Evolutionary conservation across 2,113 vertebrate species (phyloP).

Genomic region (Thryonomys swinderianus): DNA sequence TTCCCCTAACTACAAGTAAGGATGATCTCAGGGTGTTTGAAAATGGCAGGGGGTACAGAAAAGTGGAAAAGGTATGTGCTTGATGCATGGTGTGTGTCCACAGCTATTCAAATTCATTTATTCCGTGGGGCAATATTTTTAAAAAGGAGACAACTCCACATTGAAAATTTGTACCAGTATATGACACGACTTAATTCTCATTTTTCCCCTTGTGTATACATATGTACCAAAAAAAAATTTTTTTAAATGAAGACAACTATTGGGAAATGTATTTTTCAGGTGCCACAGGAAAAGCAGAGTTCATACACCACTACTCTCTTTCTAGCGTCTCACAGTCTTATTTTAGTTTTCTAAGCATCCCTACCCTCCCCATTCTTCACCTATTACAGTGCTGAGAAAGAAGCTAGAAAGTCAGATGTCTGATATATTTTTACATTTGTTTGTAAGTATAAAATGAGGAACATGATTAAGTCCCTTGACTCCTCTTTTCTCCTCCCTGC

Average conservation of each 20-base stretch:
- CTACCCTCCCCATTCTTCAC: not conserved
- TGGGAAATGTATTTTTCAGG: conserved; percentile 20
- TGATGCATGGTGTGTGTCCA: not conserved
- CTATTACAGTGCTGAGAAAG: not conserved
- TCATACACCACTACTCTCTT: not conserved
- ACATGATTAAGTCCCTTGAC: conserved; percentile 71
- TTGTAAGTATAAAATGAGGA: conserved; percentile 70
- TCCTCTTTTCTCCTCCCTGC: not conserved
- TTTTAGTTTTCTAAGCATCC: conserved; percentile 52
- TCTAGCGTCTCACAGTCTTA: conserved; percentile 35
- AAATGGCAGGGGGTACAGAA: not conserved
- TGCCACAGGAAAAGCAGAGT: not conserved
- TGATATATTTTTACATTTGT: conserved; percentile 59
- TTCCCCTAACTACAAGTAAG: not conserved
- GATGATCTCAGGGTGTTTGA: not conserved
- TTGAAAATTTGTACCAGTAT: too few relatives aligned
- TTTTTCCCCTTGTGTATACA: too few relatives aligned
- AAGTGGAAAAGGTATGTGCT: not conserved
- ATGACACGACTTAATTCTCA: too few relatives aligned
- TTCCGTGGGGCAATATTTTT: not conserved
- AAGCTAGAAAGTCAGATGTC: conserved; percentile 62
- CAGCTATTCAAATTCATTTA: conserved; percentile 36
- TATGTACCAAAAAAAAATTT: too few relatives aligned
- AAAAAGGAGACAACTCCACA: conserved; percentile 61
- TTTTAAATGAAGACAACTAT: conserved; percentile 47